phyloP scores from a whole-genome alignment of 2,888 invertebrate genomes.

The Dascillus cervinus region DNA sequence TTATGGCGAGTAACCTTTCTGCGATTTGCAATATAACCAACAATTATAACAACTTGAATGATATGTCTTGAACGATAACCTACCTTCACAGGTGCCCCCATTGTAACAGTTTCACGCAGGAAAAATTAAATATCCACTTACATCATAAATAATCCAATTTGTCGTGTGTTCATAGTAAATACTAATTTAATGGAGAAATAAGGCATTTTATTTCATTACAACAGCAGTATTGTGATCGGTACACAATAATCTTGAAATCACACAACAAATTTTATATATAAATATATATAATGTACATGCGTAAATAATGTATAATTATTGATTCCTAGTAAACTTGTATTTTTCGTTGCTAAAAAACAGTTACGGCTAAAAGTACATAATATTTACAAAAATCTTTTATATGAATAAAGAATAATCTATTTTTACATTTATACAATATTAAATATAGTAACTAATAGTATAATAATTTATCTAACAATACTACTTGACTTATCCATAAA shows the following conservation, averaged over 20 bases:
- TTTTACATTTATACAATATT: slow-evolving; percentile 22
- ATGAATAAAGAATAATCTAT: slow-evolving; percentile 10
- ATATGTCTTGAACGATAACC: too few species aligned
- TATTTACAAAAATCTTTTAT: slow-evolving; percentile 17
- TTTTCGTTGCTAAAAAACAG: slow-evolving; percentile 12
- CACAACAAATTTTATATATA: slow-evolving; percentile 15
- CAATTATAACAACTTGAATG: too few species aligned
- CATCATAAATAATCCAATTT: too few species aligned
- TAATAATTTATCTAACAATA: slow-evolving; percentile 24
- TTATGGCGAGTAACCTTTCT: too few species aligned
- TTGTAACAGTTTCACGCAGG: too few species aligned
- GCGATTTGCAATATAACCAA: too few species aligned
- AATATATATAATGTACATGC: slow-evolving; percentile 17
- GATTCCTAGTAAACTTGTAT: slow-evolving; percentile 8
- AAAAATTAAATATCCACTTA: too few species aligned
- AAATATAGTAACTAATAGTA: slow-evolving; percentile 19
- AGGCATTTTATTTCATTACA: slow-evolving; percentile 13
- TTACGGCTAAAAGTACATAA: slow-evolving; percentile 14
- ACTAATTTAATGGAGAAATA: background rate
- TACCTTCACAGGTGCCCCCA: too few species aligned
- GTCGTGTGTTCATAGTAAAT: background rate
- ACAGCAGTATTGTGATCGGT: slow-evolving; percentile 11
- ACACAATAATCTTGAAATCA: slow-evolving; percentile 17
- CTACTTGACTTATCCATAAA: slow-evolving; percentile 19
- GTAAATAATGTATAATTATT: slow-evolving; percentile 16